Evolutionary conservation across 2,888 invertebrate species (phyloP), one percentile per base, ranked within the genome.

Genomic region (Cataglyphis livida): DNA sequence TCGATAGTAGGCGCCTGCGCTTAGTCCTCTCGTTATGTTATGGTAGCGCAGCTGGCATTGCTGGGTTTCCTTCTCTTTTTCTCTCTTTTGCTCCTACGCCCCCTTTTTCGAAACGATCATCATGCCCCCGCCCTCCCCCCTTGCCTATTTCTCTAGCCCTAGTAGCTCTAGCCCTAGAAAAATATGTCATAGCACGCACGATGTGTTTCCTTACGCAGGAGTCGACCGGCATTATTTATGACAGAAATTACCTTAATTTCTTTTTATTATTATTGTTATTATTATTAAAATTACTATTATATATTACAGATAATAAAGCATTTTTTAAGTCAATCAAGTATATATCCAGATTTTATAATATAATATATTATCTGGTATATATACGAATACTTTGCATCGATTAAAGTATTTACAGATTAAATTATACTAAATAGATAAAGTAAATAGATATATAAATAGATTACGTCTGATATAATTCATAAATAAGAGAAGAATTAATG

Each of bases 21-120:
- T 93, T 89, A 90, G 90, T 88, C 90, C 68, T 73, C 78, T 84
- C 84, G 88, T 87, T 90, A 84, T 91, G 91, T 91, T 92, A 92
- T 90, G 91, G 90, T 91, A 90, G 92, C 89, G 93, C 94, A 94
- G 94, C 94, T 94, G 93, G 93, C 93, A 91, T 90, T 89, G 91
- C 84, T 85, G 82, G 83, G 82, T 73, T 83, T 86, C 71, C 81
- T 70, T 81, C 62, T 84, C 76, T 75, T 73, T 84, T 65, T 59
- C 75, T 85, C 85, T 81, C 85, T 84, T 85, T 57, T 48, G 75
- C 64, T 62, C 38, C 5, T 65, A 66, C 25, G 61, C 85, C 54
- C 82, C 64, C 64, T 79, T 88, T 88, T 82, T 82, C 85, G 76
- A 78, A 85, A 85, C 84, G 84, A 87, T 86, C 84, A 81, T 83